Conservation (phyloP, 2,113 vertebrate genomes). For the Danionella cerebrum region DNA sequence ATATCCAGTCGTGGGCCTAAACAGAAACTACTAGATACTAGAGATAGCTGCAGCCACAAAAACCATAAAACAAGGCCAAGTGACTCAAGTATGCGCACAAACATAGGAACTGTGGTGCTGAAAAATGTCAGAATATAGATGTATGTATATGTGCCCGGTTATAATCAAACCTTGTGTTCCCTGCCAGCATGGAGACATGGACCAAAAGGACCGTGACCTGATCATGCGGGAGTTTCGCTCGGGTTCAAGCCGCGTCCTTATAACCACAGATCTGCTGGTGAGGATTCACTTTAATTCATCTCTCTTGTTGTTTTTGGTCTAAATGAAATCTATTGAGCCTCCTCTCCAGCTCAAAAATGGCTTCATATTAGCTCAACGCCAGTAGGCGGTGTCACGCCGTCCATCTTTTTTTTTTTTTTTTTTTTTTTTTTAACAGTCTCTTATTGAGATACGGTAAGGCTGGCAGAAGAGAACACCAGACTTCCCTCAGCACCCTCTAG, state of each 20-base stretch:
- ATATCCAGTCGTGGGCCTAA: too few relatives aligned
- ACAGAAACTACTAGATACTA: too few relatives aligned
- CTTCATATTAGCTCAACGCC: too few relatives aligned
- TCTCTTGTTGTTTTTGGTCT: neutral
- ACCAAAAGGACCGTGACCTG: constrained; percentile 88
- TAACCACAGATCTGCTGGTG: constrained; percentile 86
- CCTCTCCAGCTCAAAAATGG: too few relatives aligned
- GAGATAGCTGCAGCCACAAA: too few relatives aligned
- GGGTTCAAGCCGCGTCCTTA: constrained; percentile 81
- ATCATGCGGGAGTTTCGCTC: constrained; percentile 86
- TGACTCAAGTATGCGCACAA: too few relatives aligned
- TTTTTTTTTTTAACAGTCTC: too few relatives aligned
- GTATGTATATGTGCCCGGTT: neutral
- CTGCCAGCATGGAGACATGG: constrained; percentile 84
- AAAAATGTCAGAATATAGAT: neutral
- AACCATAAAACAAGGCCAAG: too few relatives aligned
- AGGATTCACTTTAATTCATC: constrained; percentile 21
- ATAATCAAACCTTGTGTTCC: neutral
- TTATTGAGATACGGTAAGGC: too few relatives aligned
- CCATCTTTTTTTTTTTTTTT: too few relatives aligned
- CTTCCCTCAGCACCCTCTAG: neutral
- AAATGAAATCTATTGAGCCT: neutral
- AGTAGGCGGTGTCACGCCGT: too few relatives aligned
- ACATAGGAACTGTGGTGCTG: too few relatives aligned
- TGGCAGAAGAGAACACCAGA: neutral